These are phyloP conservation scores for Ectropis grisescens DNA, from an alignment of 1,140 invertebrate genomes.

Conservation along the genomic window DNA sequence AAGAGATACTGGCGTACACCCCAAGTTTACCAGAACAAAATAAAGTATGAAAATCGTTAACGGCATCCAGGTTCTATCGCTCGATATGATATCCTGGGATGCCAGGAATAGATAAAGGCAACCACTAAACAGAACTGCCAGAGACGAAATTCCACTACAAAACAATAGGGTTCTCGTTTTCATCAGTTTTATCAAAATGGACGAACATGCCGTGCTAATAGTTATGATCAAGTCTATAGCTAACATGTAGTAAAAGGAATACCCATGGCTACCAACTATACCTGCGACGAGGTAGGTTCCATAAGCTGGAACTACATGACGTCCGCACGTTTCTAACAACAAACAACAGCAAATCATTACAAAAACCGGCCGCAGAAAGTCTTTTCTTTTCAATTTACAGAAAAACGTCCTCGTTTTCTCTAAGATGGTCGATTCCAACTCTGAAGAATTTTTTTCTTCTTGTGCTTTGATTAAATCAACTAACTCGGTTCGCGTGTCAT, in stretches of 20 bases:
- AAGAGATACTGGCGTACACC: conserved; percentile 38
- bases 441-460: conserved; percentile 19
- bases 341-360: too few species aligned
- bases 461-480: conserved; percentile 28
- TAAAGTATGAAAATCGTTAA: conserved; percentile 28
- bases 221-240: conserved; percentile 40
- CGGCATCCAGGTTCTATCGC: conserved; percentile 23
- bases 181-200: conserved; percentile 29
- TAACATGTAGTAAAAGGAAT: conserved; percentile 38
- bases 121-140: conserved; percentile 17
- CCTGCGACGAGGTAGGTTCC: conserved; percentile 37
- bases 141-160: conserved; percentile 21
- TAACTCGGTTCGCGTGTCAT: conserved; percentile 23
- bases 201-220: conserved; percentile 31
- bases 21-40: conserved; percentile 38
- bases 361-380: conserved; percentile 31
- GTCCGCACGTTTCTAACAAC: conserved; percentile 36
- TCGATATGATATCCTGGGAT: conserved; percentile 21
- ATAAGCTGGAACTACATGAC: conserved; percentile 47
- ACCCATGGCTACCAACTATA: conserved; percentile 21
- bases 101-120: conserved; percentile 27
- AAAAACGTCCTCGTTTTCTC: conserved; percentile 17
- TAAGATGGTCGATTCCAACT: conserved; percentile 1
- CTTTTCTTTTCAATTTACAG: conserved; percentile 30
- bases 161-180: conserved; percentile 37